A percentile compares a stretch with the other conserved stretches of the same genome.
Conservation (phyloP, 2,797 vertebrate genomes). For the Cygnus olor region DNA sequence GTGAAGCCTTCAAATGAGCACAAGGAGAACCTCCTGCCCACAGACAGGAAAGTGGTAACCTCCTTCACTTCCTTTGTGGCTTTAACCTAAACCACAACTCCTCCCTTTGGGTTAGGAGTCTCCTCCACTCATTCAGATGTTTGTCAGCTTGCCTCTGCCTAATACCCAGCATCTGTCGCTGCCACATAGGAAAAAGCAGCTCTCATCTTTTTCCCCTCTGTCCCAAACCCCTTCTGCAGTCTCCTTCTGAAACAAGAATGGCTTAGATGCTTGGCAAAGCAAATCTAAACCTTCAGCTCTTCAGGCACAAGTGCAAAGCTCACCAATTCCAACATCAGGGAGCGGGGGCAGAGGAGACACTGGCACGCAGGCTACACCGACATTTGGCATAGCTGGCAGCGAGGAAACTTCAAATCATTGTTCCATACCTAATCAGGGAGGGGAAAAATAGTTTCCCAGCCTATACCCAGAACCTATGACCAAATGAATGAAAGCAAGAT, state of each 20-base stretch:
- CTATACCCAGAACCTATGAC: neutral
- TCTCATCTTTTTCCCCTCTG: neutral
- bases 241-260: slow-evolving; percentile 16
- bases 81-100: slow-evolving; percentile 80
- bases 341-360: slow-evolving; percentile 2
- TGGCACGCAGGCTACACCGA: neutral
- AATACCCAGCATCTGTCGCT: slow-evolving; percentile 1
- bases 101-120: slow-evolving; percentile 70
- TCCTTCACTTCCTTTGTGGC: slow-evolving; percentile 79
- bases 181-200: slow-evolving; percentile 11
- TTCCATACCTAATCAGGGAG: neutral
- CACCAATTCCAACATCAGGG: slow-evolving; percentile 13
- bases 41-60: slow-evolving; percentile 79
- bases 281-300: slow-evolving; percentile 18
- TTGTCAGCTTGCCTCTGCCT: slow-evolving; percentile 52
- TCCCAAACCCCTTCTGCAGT: neutral
- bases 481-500: neutral
- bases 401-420: slow-evolving; percentile 7
- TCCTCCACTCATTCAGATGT: slow-evolving; percentile 71
- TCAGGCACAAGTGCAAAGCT: slow-evolving; percentile 41
- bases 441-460: neutral
- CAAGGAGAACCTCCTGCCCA: slow-evolving; percentile 75
- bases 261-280: slow-evolving; percentile 2
- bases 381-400: slow-evolving; percentile 15
- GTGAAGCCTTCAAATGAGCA: slow-evolving; percentile 63